These are phyloP conservation scores for Oncorhynchus keta DNA, from an alignment of 2,113 vertebrate species.

Conservation along the genomic window DNA sequence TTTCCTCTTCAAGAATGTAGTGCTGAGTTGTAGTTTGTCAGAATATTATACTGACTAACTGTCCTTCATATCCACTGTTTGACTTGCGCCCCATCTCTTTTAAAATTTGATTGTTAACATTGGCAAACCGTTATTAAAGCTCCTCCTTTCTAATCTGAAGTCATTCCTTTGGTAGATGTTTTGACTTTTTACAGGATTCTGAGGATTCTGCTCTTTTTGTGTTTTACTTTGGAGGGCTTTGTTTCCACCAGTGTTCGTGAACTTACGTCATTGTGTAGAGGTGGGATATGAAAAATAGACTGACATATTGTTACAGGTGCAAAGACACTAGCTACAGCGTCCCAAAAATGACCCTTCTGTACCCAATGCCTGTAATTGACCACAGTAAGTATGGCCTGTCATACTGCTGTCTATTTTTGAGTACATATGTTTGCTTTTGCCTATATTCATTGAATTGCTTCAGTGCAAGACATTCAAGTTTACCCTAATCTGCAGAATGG, in stretches of 20 bases:
- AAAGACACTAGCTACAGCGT: neutral
- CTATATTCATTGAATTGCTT: constrained; percentile 10
- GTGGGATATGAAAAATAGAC: neutral
- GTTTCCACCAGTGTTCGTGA: neutral
- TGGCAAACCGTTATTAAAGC: constrained; percentile 56
- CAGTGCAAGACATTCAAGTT: neutral
- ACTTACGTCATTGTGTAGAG: neutral
- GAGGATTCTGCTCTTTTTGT: neutral
- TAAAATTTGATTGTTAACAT: constrained; percentile 47
- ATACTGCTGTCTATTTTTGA: constrained; percentile 18
- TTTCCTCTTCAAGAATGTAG: constrained; percentile 67
- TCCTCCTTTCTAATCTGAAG: constrained; percentile 48
- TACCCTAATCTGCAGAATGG: neutral
- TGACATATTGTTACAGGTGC: neutral
- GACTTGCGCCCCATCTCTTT: constrained; percentile 29
- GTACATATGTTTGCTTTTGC: constrained; percentile 8
- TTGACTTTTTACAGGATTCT: constrained; percentile 1
- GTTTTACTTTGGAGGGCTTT: neutral
- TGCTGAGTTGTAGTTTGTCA: constrained; percentile 80
- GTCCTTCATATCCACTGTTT: constrained; percentile 55
- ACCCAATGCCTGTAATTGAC: neutral
- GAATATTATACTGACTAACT: constrained; percentile 56
- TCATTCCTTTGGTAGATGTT: constrained; percentile 13
- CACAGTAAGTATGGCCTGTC: neutral
- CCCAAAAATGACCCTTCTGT: neutral